Percentiles rank a stretch among this genome's conserved stretches.
phyloP scores from a whole-genome alignment of 2,888 invertebrate genomes.

The Laothoe populi region DNA sequence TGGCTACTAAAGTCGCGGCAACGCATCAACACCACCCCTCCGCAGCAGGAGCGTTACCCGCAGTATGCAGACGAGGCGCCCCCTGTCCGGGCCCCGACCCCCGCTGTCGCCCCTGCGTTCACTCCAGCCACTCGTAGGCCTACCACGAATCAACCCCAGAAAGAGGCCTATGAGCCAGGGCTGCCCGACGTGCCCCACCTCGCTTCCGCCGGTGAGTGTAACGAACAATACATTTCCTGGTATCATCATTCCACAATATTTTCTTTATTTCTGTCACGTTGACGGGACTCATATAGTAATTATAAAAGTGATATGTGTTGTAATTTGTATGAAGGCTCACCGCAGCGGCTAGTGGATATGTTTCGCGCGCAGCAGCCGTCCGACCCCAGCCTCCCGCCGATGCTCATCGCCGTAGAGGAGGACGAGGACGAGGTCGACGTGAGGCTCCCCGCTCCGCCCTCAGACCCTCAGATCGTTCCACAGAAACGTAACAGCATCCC shows the following conservation, averaged over 20 bases:
- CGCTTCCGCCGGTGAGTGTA: not conserved
- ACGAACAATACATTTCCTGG: too few relatives aligned
- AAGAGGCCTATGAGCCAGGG: not conserved
- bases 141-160: not conserved
- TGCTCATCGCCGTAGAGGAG: conserved; percentile 49
- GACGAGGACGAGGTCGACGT: conserved; percentile 34
- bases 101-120: conserved; percentile 17
- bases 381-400: conserved; percentile 59
- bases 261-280: too few relatives aligned
- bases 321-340: conserved; percentile 47
- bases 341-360: conserved; percentile 54
- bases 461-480: not conserved
- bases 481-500: not conserved
- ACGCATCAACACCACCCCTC: not conserved
- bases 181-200: not conserved
- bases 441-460: conserved; percentile 21
- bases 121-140: conserved; percentile 25
- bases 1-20: not conserved
- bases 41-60: not conserved
- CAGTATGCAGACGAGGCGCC: not conserved
- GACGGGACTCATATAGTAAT: too few relatives aligned
- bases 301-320: conserved; percentile 5
- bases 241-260: too few relatives aligned
- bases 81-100: not conserved
- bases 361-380: conserved; percentile 55